A percentile compares a stretch with the other conserved stretches of the same genome.
phyloP scores from a whole-genome alignment of 1,140 invertebrate genomes.

The Glossosoma conforme region DNA sequence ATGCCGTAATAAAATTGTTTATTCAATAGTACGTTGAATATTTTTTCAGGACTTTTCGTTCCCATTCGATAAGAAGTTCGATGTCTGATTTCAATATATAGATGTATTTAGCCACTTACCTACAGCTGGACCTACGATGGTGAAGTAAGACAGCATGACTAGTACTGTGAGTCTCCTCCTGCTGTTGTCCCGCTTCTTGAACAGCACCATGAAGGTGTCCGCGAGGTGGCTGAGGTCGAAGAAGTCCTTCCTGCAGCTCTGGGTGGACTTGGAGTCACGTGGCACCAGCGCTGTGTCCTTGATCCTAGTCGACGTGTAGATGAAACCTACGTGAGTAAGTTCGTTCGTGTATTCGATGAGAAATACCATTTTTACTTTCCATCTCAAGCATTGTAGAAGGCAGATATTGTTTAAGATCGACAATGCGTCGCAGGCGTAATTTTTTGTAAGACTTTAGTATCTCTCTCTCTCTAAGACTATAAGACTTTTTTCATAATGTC shows the following conservation, averaged over 20 bases:
- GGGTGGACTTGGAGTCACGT: slow-evolving; percentile 30
- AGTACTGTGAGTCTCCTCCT: slow-evolving; percentile 43
- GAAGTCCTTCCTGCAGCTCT: slow-evolving; percentile 29
- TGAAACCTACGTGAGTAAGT: slow-evolving; percentile 45
- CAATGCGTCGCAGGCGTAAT: too few relatives aligned
- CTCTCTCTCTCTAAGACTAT: too few relatives aligned
- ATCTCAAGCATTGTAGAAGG: too few relatives aligned
- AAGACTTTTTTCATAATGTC: too few relatives aligned
- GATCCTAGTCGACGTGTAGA: slow-evolving; percentile 54
- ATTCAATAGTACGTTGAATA: slow-evolving; percentile 1
- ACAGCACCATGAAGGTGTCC: slow-evolving; percentile 45
- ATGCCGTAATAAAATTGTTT: slow-evolving; percentile 4
- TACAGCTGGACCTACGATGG: slow-evolving; percentile 50
- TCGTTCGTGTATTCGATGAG: too few relatives aligned
- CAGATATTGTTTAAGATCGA: too few relatives aligned
- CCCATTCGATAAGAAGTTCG: slow-evolving; percentile 7
- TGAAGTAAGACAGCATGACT: slow-evolving; percentile 44
- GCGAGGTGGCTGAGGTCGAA: slow-evolving; percentile 42
- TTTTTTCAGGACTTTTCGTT: slow-evolving; percentile 7
- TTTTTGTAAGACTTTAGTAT: too few relatives aligned
- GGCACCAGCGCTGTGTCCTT: slow-evolving; percentile 38
- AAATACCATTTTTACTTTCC: too few relatives aligned
- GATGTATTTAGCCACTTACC: too few relatives aligned
- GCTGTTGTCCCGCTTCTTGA: slow-evolving; percentile 40
- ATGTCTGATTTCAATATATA: too few relatives aligned